These are phyloP conservation scores for Nothoprocta perdicaria DNA, from an alignment of 2,113 vertebrate species.

Conservation along the genomic window DNA sequence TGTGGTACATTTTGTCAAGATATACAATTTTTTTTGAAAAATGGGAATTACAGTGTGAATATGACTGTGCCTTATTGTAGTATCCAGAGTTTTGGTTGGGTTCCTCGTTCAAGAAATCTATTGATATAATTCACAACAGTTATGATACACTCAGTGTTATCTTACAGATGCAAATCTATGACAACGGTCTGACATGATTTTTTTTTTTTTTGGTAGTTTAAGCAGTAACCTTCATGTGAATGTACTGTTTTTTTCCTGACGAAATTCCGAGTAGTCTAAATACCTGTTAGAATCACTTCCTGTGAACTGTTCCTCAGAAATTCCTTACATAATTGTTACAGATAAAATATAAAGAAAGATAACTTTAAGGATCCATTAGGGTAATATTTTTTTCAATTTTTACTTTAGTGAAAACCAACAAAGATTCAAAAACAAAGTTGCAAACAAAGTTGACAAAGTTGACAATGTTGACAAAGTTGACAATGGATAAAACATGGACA, in stretches of 20 bases:
- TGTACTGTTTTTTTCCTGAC: conserved; percentile 3
- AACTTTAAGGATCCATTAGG: conserved; percentile 15
- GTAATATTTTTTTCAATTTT: conserved; percentile 40
- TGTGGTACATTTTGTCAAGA: background rate
- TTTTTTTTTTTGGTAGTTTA: conserved; percentile 14
- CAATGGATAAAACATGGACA: conserved; percentile 52
- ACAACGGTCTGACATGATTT: background rate
- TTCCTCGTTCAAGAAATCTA: background rate
- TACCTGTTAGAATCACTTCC: background rate
- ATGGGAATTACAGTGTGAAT: background rate
- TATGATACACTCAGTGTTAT: background rate
- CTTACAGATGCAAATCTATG: background rate
- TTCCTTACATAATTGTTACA: background rate
- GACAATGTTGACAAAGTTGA: conserved; percentile 50
- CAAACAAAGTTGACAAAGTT: conserved; percentile 58
- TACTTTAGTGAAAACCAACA: conserved; percentile 31
- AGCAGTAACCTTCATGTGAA: background rate
- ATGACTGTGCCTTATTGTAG: background rate
- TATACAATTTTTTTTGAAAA: background rate
- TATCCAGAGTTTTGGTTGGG: background rate
- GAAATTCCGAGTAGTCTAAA: background rate
- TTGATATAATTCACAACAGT: background rate
- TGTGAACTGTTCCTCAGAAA: background rate
- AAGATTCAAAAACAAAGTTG: conserved; percentile 51
- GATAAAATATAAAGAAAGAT: conserved; percentile 23